Evolutionary conservation across 2,888 invertebrate species (phyloP).

Genomic region (Hydroisotoma schaefferi): DNA sequence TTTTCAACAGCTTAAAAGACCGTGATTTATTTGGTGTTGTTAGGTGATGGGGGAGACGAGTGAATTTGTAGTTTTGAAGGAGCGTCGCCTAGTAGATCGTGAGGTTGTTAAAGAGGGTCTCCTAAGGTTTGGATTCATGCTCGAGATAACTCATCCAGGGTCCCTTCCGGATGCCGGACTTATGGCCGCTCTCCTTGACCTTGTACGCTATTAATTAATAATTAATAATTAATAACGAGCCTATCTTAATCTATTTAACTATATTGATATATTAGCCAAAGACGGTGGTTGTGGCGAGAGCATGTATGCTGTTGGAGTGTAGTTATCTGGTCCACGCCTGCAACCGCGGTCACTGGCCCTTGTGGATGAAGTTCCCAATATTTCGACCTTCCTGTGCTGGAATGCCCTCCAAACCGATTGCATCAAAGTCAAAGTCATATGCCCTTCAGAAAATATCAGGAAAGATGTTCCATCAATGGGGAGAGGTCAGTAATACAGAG

Average conservation of each 20-base stretch:
- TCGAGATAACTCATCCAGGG: conserved; percentile 95
- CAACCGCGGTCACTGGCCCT: conserved; percentile 97
- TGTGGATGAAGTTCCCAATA: conserved; percentile 88
- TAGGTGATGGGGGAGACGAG: conserved; percentile 47
- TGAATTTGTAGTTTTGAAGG: conserved; percentile 82
- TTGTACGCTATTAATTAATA: conserved; percentile 62
- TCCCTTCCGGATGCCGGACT: conserved; percentile 94
- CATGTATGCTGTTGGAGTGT: conserved; percentile 88
- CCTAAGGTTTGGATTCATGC: conserved; percentile 79
- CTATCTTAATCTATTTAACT: neutral
- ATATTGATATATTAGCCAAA: conserved; percentile 64
- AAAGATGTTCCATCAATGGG: conserved; percentile 97
- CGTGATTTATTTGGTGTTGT: too few relatives aligned
- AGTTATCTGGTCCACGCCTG: conserved; percentile 95
- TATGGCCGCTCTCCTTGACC: conserved; percentile 86
- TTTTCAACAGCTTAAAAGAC: too few relatives aligned
- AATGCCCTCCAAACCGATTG: conserved; percentile 41
- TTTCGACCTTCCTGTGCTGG: conserved; percentile 67
- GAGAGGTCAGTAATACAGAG: conserved; percentile 72
- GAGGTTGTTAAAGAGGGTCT: conserved; percentile 81
- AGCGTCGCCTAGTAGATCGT: conserved; percentile 76
- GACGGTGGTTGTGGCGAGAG: conserved; percentile 89
- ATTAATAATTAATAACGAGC: neutral
- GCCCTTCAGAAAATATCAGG: conserved; percentile 85
- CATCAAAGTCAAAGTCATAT: conserved; percentile 53